Conservation (phyloP, 37 sponge, comb jelly and placozoan genomes). For the Axinella damicornis region DNA sequence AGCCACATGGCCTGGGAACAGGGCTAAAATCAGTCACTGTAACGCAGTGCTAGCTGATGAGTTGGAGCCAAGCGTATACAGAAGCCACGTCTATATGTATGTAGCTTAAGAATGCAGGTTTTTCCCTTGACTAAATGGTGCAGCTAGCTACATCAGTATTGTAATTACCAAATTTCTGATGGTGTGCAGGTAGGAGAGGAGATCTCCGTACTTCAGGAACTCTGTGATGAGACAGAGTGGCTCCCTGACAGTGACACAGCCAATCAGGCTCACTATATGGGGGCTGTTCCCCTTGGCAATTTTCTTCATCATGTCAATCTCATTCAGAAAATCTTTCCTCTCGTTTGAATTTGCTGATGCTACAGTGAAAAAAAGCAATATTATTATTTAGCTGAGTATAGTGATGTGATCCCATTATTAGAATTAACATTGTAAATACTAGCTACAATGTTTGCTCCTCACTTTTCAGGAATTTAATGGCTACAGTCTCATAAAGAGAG, state of each 20-base stretch:
- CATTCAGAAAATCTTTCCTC: conserved; percentile 64
- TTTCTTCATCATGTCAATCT: conserved; percentile 77
- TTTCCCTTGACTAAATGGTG: too few species aligned
- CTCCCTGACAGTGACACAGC: conserved; percentile 69
- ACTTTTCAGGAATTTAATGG: conserved; percentile 65
- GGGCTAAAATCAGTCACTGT: too few species aligned
- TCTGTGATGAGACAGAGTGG: conserved; percentile 79
- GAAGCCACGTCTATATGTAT: too few species aligned
- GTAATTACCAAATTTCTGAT: conserved; percentile 51
- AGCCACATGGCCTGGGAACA: too few species aligned
- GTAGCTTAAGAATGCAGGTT: too few species aligned
- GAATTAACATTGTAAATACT: too few species aligned
- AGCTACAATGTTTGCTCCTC: too few species aligned
- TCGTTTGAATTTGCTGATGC: conserved; percentile 28
- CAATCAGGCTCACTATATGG: conserved; percentile 75
- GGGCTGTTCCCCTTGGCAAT: conserved; percentile 63
- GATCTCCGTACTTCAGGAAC: conserved; percentile 64
- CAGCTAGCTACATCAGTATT: not conserved
- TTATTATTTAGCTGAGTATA: too few species aligned
- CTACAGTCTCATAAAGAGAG: conserved; percentile 20
- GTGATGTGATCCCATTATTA: too few species aligned
- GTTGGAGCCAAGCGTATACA: too few species aligned
- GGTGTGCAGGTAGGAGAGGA: conserved; percentile 65
- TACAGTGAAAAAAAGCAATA: too few species aligned
- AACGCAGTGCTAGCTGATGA: too few species aligned